Base-by-base conservation (phyloP, 2,797 vertebrate species). In the Falco rusticolus region DNA sequence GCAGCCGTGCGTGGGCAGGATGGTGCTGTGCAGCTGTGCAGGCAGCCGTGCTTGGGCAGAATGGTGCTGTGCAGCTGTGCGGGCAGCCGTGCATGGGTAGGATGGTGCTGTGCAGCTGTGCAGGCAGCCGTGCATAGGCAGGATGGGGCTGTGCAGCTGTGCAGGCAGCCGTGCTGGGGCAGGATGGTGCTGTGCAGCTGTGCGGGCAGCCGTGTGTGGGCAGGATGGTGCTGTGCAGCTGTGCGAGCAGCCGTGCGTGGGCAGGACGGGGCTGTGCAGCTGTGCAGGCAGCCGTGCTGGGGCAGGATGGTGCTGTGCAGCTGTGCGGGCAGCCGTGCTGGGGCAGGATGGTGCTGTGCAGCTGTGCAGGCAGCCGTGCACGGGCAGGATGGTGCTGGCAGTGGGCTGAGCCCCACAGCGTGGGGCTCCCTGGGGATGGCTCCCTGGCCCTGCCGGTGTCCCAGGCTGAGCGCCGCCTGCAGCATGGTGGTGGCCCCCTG, bases 401-500 rank as follows among this genome's bases (percentile, higher is more conserved):
- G 61, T 3, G 5, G 33, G n/a, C 63, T 33, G 71, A 85, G 72
- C 63, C 22, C 22, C 3, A 1, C 3, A 17, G 24, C 12, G 1
- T 7, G 45, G 65, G 54, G 9, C 25, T 51, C 45, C 47, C 29
- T 19, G 56, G 45, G 53, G 31, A 43, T 2, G 5, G 10, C 19
- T 34, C 9, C 56, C 56, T 12, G 65, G 24, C 45, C 45, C 65
- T 24, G 65, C 31, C 3, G 1, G 15, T 15, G 19, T 34, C 37
- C 6, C 45, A 24, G 54, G 4, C 54, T 18, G 65, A 18, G 17
- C 28, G 5, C 34, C 10, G n/a, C 1, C 47, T 0, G 10, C n/a
- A 2, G 22, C 6, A 1, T 3, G 25, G n/a, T 1, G 3, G n/a
- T 28, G n/a, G 18, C 19, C 56, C 47, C n/a, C 47, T 31, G 29